Conservation (phyloP, 2,113 vertebrate genomes). For the Pterocles orientalis region DNA sequence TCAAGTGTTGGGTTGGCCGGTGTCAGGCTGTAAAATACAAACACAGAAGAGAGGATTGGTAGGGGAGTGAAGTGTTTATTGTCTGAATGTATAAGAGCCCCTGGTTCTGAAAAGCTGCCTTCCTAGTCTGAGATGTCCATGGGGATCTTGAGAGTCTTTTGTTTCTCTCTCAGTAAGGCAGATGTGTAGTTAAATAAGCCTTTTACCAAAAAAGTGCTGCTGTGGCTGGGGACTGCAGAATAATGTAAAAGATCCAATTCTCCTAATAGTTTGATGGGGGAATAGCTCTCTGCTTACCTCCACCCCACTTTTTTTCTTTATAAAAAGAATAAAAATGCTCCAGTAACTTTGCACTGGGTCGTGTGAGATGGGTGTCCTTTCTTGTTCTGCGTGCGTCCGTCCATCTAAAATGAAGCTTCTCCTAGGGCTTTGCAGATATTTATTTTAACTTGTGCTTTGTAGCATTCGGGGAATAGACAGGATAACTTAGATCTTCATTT, state of each 20-base stretch:
- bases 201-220: neutral
- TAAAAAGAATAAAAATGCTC: neutral
- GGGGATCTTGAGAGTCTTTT: neutral
- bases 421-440: neutral
- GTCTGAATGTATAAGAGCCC: constrained; percentile 20
- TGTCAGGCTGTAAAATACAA: constrained; percentile 67
- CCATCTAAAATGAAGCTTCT: neutral
- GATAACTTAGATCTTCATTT: constrained; percentile 31
- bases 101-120: constrained; percentile 1
- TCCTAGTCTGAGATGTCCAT: neutral
- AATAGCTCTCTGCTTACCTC: neutral
- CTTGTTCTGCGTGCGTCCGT: neutral
- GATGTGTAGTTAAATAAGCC: neutral
- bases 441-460: neutral
- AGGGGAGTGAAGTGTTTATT: constrained; percentile 65
- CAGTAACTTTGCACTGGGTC: neutral
- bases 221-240: neutral
- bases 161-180: neutral
- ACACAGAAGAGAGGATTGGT: constrained; percentile 23
- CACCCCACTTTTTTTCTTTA: neutral
- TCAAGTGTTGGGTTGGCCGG: constrained; percentile 64
- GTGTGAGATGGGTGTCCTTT: neutral
- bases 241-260: neutral
- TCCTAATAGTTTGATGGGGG: neutral
- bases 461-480: neutral